Evolutionary conservation across 2,113 vertebrate species (phyloP).

Genomic region (Pteropus alecto): DNA sequence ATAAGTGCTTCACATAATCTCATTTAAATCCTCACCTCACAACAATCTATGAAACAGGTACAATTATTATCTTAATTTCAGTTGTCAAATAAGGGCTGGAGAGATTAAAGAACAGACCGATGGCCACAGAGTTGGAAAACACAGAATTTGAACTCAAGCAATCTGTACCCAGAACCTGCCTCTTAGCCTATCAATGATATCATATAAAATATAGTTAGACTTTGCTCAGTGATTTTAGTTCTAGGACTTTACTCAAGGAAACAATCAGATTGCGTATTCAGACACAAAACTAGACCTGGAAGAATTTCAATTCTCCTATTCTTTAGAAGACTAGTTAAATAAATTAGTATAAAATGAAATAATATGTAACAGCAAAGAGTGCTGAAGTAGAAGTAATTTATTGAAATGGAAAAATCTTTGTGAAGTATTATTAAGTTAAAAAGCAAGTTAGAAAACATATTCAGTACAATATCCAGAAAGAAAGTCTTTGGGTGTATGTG

Average conservation of each 20-base stretch:
- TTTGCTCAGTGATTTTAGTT: neutral
- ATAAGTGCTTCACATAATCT: neutral
- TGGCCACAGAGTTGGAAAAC: neutral
- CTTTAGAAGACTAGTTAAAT: neutral
- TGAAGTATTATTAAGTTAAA: neutral
- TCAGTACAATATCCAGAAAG: slow-evolving; percentile 9
- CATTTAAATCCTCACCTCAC: neutral
- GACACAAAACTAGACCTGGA: neutral
- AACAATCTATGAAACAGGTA: neutral
- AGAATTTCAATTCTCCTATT: neutral
- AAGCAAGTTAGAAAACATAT: neutral
- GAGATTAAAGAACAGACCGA: neutral
- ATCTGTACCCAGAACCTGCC: neutral
- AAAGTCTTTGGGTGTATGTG: neutral
- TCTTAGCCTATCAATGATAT: neutral
- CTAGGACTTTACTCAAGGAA: slow-evolving; percentile 2
- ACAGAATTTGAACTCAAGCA: neutral
- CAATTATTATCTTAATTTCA: neutral
- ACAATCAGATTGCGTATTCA: neutral
- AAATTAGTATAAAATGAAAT: neutral
- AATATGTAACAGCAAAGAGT: neutral
- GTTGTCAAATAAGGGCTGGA: neutral
- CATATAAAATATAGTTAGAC: neutral
- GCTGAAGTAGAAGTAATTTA: neutral
- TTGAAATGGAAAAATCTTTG: slow-evolving; percentile 5